Percentiles rank a stretch among this genome's conserved stretches.
Evolutionary conservation across 2,113 vertebrate species (phyloP).

Genomic region (Taurulus bubalis): DNA sequence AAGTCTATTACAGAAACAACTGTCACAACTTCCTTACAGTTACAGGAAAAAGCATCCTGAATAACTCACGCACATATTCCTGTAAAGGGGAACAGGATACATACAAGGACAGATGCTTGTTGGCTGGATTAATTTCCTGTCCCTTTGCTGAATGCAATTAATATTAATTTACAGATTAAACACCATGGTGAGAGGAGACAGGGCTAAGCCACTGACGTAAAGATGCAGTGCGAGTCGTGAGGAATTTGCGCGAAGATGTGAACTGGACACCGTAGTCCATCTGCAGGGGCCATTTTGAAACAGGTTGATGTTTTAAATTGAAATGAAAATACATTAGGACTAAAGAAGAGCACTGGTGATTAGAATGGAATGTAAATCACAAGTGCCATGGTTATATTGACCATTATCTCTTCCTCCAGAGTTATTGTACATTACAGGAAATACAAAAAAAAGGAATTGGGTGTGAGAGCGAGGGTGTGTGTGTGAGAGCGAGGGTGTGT

Average conservation of each 20-base stretch:
- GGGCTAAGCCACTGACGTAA: neutral
- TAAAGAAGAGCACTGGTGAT: neutral
- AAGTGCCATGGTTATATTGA: neutral
- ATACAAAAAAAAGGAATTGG: neutral
- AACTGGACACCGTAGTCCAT: too few species aligned
- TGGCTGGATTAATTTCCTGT: conserved; percentile 39
- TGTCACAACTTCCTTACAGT: neutral
- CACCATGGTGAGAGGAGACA: neutral
- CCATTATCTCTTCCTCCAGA: conserved; percentile 1
- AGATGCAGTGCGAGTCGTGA: conserved; percentile 16
- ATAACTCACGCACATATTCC: neutral
- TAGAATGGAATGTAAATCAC: neutral
- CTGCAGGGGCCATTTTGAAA: conserved; percentile 36
- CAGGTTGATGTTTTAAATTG: neutral
- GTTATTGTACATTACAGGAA: neutral
- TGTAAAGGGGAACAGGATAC: conserved; percentile 10
- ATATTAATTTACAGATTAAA: conserved; percentile 46
- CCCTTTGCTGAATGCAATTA: conserved; percentile 29
- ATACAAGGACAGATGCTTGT: neutral
- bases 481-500: neutral
- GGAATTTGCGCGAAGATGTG: too few species aligned
- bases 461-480: neutral
- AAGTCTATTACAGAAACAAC: conserved; percentile 11
- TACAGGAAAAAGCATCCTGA: conserved; percentile 38
- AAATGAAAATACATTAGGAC: neutral